These are phyloP conservation scores for Streptopelia turtur DNA, from an alignment of 2,797 vertebrate species.

Conservation along the genomic window DNA sequence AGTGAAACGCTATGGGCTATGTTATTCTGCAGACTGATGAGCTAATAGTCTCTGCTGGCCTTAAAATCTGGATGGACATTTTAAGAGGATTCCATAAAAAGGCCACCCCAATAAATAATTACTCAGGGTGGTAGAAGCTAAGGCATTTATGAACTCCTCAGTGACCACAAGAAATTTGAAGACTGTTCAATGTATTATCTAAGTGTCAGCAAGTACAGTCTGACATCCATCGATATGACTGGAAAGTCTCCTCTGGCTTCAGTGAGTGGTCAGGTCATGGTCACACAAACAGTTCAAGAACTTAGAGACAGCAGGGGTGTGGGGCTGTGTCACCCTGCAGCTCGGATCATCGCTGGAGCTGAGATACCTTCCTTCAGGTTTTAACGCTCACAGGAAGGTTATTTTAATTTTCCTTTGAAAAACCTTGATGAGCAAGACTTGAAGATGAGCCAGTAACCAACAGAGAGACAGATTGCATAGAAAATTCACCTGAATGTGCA, in stretches of 20 bases:
- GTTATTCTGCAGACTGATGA: constrained; percentile 25
- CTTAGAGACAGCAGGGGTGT: not conserved
- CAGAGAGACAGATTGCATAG: constrained; percentile 37
- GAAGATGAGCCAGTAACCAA: constrained; percentile 37
- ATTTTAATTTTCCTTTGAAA: constrained; percentile 21
- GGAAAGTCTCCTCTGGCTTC: not conserved
- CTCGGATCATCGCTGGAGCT: fast-evolving
- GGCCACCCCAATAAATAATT: constrained; percentile 61
- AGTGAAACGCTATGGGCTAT: not conserved
- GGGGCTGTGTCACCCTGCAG: not conserved
- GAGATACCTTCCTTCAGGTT: not conserved
- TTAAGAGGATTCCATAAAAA: constrained; percentile 59
- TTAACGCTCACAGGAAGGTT: not conserved
- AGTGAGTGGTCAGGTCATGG: not conserved
- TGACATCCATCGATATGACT: not conserved
- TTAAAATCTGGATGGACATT: constrained; percentile 24
- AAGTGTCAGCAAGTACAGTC: not conserved
- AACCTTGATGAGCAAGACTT: not conserved
- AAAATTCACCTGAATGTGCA: not conserved
- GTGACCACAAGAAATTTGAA: constrained; percentile 29
- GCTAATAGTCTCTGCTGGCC: constrained; percentile 13
- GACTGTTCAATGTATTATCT: not conserved
- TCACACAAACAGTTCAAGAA: not conserved
- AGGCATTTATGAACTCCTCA: constrained; percentile 45
- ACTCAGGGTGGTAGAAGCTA: constrained; percentile 33